These are phyloP conservation scores for Naja naja DNA, from an alignment of 2,113 vertebrate species.

Conservation along the genomic window DNA sequence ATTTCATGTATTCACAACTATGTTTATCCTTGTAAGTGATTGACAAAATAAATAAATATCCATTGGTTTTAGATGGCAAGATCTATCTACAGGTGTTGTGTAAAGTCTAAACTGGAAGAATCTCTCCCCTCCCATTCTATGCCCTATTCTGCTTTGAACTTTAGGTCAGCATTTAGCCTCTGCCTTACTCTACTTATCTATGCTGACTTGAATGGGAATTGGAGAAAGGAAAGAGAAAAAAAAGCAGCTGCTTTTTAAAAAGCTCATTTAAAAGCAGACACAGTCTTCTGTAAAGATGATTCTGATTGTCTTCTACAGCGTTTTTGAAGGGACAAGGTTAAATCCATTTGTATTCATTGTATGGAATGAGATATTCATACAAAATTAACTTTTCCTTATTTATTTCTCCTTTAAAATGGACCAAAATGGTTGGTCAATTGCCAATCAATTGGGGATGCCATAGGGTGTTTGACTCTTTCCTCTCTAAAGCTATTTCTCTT, in stretches of 20 bases:
- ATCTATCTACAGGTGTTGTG: background rate
- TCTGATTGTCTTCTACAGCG: conserved; percentile 62
- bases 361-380: conserved; percentile 50
- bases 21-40: no score
- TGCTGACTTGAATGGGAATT: conserved; percentile 55
- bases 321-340: conserved; percentile 64
- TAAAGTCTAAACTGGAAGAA: background rate
- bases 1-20: no score
- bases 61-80: background rate
- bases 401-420: conserved; percentile 58
- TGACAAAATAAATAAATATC: no score
- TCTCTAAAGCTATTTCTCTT: conserved; percentile 54
- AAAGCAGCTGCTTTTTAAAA: conserved; percentile 58
- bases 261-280: conserved; percentile 65
- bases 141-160: conserved; percentile 46
- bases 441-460: conserved; percentile 38
- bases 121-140: background rate
- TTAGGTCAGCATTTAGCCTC: background rate
- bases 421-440: conserved; percentile 51
- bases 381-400: conserved; percentile 59
- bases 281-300: conserved; percentile 66
- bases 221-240: conserved; percentile 52
- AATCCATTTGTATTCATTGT: conserved; percentile 64
- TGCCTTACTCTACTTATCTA: conserved; percentile 52
- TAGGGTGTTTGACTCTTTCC: conserved; percentile 48